Percentiles rank a stretch among this genome's conserved stretches.
Evolutionary conservation across 1,140 invertebrate genomes (phyloP).

Genomic region (Pissodes strobi): DNA sequence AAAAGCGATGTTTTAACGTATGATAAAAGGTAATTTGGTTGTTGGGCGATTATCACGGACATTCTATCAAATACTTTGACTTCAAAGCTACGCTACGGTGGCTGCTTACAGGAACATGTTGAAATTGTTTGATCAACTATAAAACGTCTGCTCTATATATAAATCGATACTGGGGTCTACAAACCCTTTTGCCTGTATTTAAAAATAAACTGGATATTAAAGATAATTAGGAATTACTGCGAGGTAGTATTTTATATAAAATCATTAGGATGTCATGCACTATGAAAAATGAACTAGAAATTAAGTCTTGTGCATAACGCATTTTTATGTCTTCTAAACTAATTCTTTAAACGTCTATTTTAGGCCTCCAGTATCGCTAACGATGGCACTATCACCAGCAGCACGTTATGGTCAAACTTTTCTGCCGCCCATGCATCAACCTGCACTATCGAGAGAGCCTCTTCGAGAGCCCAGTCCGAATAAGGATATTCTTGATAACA

Average conservation of each 20-base stretch:
- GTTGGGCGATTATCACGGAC: not conserved
- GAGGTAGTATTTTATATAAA: slow-evolving; percentile 6
- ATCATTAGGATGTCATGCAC: no score
- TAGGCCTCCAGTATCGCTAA: slow-evolving; percentile 62
- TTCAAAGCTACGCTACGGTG: slow-evolving; percentile 9
- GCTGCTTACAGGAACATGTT: not conserved
- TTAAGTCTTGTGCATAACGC: no score
- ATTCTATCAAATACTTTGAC: slow-evolving; percentile 12
- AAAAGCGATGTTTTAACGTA: slow-evolving; percentile 35
- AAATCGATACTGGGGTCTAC: no score
- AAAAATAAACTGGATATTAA: no score
- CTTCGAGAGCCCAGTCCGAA: slow-evolving; percentile 58
- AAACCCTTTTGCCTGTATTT: no score
- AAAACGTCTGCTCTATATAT: not conserved
- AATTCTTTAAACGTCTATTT: no score
- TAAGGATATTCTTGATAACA: slow-evolving; percentile 60
- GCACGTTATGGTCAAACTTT: slow-evolving; percentile 58
- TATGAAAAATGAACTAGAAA: no score
- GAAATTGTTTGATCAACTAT: slow-evolving; percentile 15
- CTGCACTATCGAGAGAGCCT: slow-evolving; percentile 52
- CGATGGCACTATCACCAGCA: slow-evolving; percentile 62
- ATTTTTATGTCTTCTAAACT: no score
- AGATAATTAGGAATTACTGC: no score
- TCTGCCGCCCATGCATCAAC: slow-evolving; percentile 57
- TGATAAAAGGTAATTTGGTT: slow-evolving; percentile 28